These are phyloP conservation scores for Lasiurus borealis DNA, from an alignment of 2,113 vertebrate species.

Conservation along the genomic window DNA sequence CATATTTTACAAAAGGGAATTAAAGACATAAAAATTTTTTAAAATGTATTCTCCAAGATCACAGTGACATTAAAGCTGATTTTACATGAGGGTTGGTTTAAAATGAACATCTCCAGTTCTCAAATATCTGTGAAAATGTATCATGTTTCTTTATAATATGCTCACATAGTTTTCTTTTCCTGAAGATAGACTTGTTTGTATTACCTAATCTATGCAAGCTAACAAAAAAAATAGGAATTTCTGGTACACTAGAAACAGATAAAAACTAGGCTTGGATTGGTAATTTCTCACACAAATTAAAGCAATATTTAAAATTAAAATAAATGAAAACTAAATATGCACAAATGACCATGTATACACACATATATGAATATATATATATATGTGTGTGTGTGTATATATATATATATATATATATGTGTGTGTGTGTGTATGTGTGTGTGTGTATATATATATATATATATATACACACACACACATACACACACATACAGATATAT, in stretches of 20 bases:
- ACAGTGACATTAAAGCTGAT: background rate
- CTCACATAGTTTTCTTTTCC: background rate
- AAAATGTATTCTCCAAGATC: slow-evolving; percentile 26
- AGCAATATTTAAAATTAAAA: slow-evolving; percentile 9
- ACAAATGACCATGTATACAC: background rate
- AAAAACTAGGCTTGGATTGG: background rate
- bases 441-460: background rate
- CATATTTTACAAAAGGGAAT: slow-evolving; percentile 7
- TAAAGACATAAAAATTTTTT: background rate
- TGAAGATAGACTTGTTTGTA: background rate
- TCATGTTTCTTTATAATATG: background rate
- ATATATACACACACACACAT: background rate
- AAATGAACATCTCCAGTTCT: slow-evolving; percentile 1
- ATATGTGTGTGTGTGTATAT: background rate
- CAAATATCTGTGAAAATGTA: slow-evolving; percentile 7
- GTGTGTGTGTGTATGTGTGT: too few species aligned
- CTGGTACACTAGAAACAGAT: background rate
- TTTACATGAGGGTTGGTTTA: background rate
- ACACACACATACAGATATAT: background rate
- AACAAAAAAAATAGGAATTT: background rate
- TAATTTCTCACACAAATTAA: slow-evolving; percentile 21
- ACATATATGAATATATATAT: background rate
- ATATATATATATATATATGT: background rate
- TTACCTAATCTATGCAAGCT: background rate
- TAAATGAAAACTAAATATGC: slow-evolving; percentile 11